phyloP scores from a whole-genome alignment of 2,113 vertebrate species.

The Choloepus hoffmanni region DNA sequence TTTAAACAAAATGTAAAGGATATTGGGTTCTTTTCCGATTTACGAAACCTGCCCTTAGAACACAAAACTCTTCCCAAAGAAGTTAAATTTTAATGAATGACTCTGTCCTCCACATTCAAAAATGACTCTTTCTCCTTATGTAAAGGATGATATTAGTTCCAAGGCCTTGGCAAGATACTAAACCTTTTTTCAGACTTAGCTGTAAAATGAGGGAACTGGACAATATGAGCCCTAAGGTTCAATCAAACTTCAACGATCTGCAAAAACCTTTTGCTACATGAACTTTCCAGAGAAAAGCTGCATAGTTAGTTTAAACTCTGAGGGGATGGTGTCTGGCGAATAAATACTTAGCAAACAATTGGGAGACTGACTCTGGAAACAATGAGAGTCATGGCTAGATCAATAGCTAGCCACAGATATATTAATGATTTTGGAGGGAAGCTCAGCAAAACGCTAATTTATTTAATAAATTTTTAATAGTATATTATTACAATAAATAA shows the following conservation, averaged over 20 bases:
- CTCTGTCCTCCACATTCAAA: not conserved
- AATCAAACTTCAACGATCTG: conserved; percentile 40
- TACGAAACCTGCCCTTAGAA: conserved; percentile 2
- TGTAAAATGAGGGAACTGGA: conserved; percentile 39
- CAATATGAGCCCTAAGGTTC: not conserved
- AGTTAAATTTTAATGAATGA: conserved; percentile 54
- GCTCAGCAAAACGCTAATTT: conserved; percentile 87
- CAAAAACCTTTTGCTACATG: conserved; percentile 60
- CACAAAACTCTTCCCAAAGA: conserved; percentile 6
- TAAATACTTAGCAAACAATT: conserved; percentile 83
- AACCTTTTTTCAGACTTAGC: not conserved
- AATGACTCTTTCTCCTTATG: not conserved
- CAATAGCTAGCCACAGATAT: conserved; percentile 76
- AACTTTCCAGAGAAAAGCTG: conserved; percentile 68
- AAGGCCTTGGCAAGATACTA: not conserved
- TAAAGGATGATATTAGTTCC: not conserved
- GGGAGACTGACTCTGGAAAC: conserved; percentile 79
- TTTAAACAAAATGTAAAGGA: conserved; percentile 51
- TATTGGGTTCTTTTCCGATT: not conserved
- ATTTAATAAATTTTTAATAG: conserved; percentile 89
- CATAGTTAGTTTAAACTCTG: conserved; percentile 74
- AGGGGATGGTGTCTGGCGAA: conserved; percentile 56
- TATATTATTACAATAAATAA: conserved; percentile 90
- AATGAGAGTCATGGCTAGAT: conserved; percentile 77
- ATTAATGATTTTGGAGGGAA: conserved; percentile 83